A percentile compares a stretch with the other conserved stretches of the same genome.
These are phyloP conservation scores for Eupristina koningsbergeri DNA, from an alignment of 1,140 invertebrate species.

Conservation along the genomic window DNA sequence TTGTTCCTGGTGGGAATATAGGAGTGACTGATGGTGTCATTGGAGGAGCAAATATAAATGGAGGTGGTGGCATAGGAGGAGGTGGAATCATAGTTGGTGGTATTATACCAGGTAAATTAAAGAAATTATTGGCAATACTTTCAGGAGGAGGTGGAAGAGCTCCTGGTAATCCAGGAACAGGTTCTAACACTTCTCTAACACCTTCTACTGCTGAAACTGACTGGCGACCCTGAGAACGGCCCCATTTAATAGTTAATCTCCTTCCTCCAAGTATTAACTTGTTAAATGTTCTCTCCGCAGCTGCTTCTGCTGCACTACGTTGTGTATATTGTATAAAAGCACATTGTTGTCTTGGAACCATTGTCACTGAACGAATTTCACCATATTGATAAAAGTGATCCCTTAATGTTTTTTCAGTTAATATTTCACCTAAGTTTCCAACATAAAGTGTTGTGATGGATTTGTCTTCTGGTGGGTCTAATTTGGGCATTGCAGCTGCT, in stretches of 20 bases:
- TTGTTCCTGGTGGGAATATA: conserved; percentile 74
- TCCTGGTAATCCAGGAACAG: conserved; percentile 89
- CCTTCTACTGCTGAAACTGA: conserved; percentile 72
- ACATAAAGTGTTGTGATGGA: conserved; percentile 97
- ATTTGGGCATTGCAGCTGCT: conserved; percentile 93
- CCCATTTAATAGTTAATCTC: conserved; percentile 97
- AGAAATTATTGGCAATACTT: conserved; percentile 76
- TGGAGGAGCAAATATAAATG: conserved; percentile 74
- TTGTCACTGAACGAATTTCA: conserved; percentile 94
- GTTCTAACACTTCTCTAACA: conserved; percentile 78
- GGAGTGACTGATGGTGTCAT: conserved; percentile 69
- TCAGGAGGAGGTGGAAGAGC: conserved; percentile 85
- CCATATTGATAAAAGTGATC: conserved; percentile 99
- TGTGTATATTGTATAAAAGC: conserved; percentile 98
- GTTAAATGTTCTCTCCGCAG: conserved; percentile 97
- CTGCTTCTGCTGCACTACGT: conserved; percentile 89
- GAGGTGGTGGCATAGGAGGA: conserved; percentile 67
- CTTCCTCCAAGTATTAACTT: conserved; percentile 91
- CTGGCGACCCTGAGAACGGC: conserved; percentile 87
- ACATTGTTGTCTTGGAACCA: conserved; percentile 95
- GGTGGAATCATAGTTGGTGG: conserved; percentile 75
- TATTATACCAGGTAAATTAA: conserved; percentile 76
- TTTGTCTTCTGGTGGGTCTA: conserved; percentile 96
- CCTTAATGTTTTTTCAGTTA: conserved; percentile 92
- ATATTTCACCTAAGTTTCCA: conserved; percentile 90